Conservation (phyloP, 2,797 vertebrate species). For the Coreius guichenoti region DNA sequence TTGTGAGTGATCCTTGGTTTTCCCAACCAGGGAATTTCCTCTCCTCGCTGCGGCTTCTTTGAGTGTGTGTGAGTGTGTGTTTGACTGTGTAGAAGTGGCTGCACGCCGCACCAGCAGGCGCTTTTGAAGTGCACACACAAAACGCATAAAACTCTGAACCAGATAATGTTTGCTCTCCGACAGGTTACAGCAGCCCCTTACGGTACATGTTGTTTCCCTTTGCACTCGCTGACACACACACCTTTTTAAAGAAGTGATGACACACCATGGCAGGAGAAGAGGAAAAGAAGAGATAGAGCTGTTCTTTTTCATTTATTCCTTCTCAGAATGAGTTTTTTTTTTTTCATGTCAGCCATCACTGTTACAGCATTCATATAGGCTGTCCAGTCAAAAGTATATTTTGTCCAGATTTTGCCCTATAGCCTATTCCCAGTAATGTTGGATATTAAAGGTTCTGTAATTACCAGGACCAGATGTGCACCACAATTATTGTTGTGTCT, state of each 20-base stretch:
- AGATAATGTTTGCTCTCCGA: slow-evolving; percentile 45
- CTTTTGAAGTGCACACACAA: slow-evolving; percentile 39
- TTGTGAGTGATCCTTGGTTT: slow-evolving; percentile 60
- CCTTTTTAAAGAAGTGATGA: slow-evolving; percentile 25
- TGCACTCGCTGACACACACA: slow-evolving; percentile 35
- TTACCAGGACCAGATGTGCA: slow-evolving; percentile 11
- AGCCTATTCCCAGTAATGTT: neutral
- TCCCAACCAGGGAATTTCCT: slow-evolving; percentile 66
- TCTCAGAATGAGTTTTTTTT: neutral
- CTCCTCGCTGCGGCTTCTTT: slow-evolving; percentile 17
- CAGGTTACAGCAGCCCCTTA: slow-evolving; percentile 48
- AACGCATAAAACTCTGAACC: slow-evolving; percentile 41
- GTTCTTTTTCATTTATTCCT: neutral
- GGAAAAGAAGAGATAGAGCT: neutral
- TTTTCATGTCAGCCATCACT: neutral
- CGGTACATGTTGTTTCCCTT: slow-evolving; percentile 38
- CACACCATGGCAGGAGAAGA: slow-evolving; percentile 22
- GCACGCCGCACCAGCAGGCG: slow-evolving; percentile 28
- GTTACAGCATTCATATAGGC: neutral
- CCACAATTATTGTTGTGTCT: slow-evolving; percentile 1
- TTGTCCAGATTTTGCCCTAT: neutral
- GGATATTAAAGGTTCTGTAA: slow-evolving; percentile 10
- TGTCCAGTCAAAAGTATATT: neutral
- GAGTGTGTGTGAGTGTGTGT: slow-evolving; percentile 40
- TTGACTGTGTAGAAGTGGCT: slow-evolving; percentile 16